Conservation (phyloP, 2,888 invertebrate species). For the Microdon myrmicae region DNA sequence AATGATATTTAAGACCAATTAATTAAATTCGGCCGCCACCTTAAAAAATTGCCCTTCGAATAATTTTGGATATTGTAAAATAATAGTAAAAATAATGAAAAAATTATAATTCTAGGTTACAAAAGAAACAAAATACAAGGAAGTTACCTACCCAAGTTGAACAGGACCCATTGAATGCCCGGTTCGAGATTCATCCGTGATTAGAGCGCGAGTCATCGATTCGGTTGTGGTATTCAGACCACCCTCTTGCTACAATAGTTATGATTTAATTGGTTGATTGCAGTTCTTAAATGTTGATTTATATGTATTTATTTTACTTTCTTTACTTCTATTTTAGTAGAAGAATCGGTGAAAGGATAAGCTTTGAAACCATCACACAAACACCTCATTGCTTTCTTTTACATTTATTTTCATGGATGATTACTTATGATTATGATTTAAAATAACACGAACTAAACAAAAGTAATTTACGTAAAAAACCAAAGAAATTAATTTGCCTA, state of each 20-base stretch:
- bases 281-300: constrained; percentile 27
- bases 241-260: constrained; percentile 84
- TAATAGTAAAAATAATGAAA: constrained; percentile 10
- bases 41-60: too few species aligned
- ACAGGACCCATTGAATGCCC: constrained; percentile 86
- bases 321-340: constrained; percentile 21
- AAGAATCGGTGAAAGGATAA: background rate
- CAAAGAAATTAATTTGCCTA: too few species aligned
- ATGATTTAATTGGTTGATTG: constrained; percentile 47
- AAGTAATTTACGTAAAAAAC: background rate
- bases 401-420: constrained; percentile 38
- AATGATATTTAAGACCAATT: too few species aligned
- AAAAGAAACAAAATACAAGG: constrained; percentile 30
- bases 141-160: constrained; percentile 89
- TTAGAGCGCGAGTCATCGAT: constrained; percentile 95
- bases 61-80: background rate
- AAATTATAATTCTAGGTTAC: constrained; percentile 21
- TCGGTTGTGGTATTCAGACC: constrained; percentile 88
- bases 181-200: constrained; percentile 91
- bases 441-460: too few species aligned
- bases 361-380: constrained; percentile 8
- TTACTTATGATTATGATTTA: too few species aligned
- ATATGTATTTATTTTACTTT: constrained; percentile 3
- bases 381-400: constrained; percentile 8
- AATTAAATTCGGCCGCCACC: too few species aligned